Evolutionary conservation across 2,113 vertebrate species (phyloP).

Genomic region (Lampris megalopsis): DNA sequence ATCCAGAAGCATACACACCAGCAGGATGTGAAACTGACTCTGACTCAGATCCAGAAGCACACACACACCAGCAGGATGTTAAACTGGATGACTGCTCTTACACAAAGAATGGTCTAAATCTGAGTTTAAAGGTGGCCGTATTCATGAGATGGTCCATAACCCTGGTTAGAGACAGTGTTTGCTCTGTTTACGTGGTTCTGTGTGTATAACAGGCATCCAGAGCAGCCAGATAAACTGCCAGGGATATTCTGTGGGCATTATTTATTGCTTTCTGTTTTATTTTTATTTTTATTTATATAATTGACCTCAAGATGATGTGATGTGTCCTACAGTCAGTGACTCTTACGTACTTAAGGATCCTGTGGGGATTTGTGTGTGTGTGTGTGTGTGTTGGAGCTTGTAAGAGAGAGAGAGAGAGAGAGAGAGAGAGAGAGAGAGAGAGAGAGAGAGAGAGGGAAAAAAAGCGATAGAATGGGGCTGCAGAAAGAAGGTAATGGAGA

Average conservation of each 20-base stretch:
- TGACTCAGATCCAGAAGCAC: not conserved
- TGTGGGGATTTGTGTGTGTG: conserved; percentile 26
- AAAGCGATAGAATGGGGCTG: conserved; percentile 11
- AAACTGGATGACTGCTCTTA: not conserved
- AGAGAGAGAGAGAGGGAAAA: not conserved
- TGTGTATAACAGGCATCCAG: not conserved
- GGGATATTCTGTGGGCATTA: not conserved
- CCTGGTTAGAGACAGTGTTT: not conserved
- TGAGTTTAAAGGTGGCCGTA: not conserved
- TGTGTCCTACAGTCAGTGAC: conserved; percentile 8
- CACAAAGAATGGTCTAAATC: not conserved
- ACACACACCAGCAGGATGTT: not conserved
- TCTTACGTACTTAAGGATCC: conserved; percentile 14
- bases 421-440: conserved; percentile 2
- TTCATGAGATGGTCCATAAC: not conserved
- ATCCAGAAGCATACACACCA: not conserved
- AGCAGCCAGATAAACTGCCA: not conserved
- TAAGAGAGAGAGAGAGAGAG: conserved; percentile 1
- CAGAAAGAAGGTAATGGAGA: conserved; percentile 59
- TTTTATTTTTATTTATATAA: conserved; percentile 28
- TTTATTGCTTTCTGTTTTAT: not conserved
- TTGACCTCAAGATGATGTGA: conserved; percentile 17
- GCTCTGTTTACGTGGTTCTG: not conserved
- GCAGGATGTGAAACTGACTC: not conserved
- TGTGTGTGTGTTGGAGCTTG: not conserved